Conservation (phyloP, 2,888 invertebrate genomes). For the Conchocele bisecta region DNA sequence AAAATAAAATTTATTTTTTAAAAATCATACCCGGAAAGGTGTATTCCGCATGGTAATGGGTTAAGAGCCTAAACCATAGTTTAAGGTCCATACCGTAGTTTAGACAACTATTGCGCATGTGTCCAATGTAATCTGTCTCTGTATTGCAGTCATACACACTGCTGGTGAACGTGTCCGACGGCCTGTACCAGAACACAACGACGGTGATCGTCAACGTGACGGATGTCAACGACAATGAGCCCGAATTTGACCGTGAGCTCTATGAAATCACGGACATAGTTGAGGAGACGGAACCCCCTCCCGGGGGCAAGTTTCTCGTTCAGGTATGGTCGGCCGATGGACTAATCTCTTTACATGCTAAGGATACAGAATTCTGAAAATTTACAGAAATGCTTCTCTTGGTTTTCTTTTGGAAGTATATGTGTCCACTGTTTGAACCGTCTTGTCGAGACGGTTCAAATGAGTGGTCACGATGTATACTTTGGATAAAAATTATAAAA, state of each 20-base stretch:
- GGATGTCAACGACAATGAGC: conserved; percentile 99
- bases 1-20: no score
- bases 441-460: no score
- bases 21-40: no score
- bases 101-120: no score
- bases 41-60: no score
- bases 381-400: not conserved
- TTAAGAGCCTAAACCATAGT: no score
- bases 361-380: not conserved
- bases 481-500: no score
- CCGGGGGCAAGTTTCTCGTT: conserved; percentile 58
- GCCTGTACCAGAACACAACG: conserved; percentile 90
- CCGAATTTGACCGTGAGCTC: conserved; percentile 90
- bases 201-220: conserved; percentile 84
- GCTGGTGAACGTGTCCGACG: conserved; percentile 86
- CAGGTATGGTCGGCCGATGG: conserved; percentile 46
- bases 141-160: conserved; percentile 84
- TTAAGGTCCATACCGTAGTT: no score
- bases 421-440: no score
- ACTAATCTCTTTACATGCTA: not conserved
- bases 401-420: no score
- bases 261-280: conserved; percentile 68
- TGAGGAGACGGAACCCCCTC: conserved; percentile 68
- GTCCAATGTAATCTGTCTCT: no score
- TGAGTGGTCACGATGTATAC: no score